Base-by-base conservation (phyloP, 2,797 vertebrate species). In the Bradypodion pumilum region DNA sequence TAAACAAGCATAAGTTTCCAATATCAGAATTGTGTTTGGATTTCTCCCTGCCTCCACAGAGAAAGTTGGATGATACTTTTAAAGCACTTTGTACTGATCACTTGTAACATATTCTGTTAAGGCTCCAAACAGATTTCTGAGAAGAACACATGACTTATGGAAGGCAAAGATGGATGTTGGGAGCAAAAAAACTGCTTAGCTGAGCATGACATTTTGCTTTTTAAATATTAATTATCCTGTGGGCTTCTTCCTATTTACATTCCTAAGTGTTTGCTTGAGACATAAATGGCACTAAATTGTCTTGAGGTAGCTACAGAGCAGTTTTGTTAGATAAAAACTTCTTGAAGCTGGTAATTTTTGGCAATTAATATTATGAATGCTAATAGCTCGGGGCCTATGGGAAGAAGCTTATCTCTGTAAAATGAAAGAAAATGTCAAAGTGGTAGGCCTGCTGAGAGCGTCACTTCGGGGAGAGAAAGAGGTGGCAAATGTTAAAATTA, bases 401-500 rank as follows among this genome's bases (percentile, higher is more conserved):
- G 88, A 93, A 96, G 90, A 82, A 85, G 89, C 68, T 94, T 94
- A 92, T 88, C 90, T 92, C 91, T 94, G 52, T 91, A 94, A 93
- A 94, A 94, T 0, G 56, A 92, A 93, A 87, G 75, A 92, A 95
- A 94, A 95, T 94, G 90, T 94, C 92, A 94, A 91, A 93, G 78
- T 90, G 77, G 80, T 86, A 66, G 89, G 87, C 91, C 92, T 90
- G 82, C 91, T 88, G 91, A 89, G 91, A 95, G 91, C 92, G 95
- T 93, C 90, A 92, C 96, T 95, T 95, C 94, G 92, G 90, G 85
- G 92, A 94, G 94, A 91, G 92, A 95, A 93, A 94, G 94, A 94
- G 83, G 77, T 94, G 92, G 93, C 94, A 98, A 97, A 98, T 97
- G 97, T 96, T 98, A 97, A 98, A 97, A 98, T 97, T 97, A 97